Evolutionary conservation across 2,888 invertebrate species (phyloP).

Genomic region (Meteorus colon): DNA sequence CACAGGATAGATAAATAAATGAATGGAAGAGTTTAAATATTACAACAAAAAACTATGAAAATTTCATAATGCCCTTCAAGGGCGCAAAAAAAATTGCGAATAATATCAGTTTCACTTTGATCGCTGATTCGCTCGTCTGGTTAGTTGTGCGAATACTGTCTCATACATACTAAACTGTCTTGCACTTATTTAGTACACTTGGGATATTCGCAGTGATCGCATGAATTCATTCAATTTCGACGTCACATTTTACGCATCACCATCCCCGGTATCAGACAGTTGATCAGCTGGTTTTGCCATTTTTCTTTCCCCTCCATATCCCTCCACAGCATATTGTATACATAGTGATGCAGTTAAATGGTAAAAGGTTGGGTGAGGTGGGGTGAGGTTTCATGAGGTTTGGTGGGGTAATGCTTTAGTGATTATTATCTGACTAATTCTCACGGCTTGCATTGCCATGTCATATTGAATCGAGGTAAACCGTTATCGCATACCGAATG

Average conservation of each 20-base stretch:
- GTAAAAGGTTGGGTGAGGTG: too few relatives aligned
- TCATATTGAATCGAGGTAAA: too few relatives aligned
- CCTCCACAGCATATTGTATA: too few relatives aligned
- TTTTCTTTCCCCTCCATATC: background rate
- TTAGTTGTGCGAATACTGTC: too few relatives aligned
- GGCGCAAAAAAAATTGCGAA: too few relatives aligned
- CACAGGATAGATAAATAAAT: background rate
- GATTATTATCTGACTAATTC: background rate
- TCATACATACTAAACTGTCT: background rate
- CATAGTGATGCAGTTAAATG: too few relatives aligned
- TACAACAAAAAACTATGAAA: too few relatives aligned
- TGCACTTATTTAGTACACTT: background rate
- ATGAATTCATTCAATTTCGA: background rate
- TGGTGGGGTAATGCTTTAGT: background rate
- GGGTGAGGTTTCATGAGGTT: too few relatives aligned
- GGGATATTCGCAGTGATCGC: background rate
- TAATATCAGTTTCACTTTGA: background rate
- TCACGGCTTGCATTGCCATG: too few relatives aligned
- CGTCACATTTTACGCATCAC: slow-evolving; percentile 11
- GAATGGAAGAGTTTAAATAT: background rate
- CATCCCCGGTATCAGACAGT: background rate
- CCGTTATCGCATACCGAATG: too few relatives aligned
- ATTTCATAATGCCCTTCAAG: too few relatives aligned
- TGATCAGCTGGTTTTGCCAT: background rate
- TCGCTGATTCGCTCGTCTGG: background rate